Percentiles rank a stretch among this genome's conserved stretches.
Conservation (phyloP, 1,140 invertebrate species). For the Latrodectus geometricus region DNA sequence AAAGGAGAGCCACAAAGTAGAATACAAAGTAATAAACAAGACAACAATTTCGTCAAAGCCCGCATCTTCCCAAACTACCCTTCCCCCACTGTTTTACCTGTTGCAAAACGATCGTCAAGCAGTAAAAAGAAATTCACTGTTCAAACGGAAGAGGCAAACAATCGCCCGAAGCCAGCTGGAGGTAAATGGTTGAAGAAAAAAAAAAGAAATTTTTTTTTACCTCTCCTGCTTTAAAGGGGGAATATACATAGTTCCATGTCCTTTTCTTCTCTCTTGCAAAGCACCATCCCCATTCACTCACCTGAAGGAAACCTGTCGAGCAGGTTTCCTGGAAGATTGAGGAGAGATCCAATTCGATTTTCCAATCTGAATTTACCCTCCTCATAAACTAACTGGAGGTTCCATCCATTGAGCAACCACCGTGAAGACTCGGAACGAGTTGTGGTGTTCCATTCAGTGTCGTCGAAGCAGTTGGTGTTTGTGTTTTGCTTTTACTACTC, state of each 20-base stretch:
- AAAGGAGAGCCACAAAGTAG: not conserved
- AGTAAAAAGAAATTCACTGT: not conserved
- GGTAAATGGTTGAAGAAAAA: not conserved
- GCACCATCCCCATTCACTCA: not conserved
- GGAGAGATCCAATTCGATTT: not conserved
- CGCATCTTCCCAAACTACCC: slow-evolving; percentile 2
- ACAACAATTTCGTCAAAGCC: slow-evolving; percentile 15
- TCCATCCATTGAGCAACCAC: no score
- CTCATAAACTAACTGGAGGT: no score
- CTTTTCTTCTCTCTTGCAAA: slow-evolving; percentile 2
- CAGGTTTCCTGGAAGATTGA: slow-evolving; percentile 21
- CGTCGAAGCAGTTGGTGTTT: not conserved
- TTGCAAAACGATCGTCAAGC: not conserved
- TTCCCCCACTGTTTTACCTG: slow-evolving; percentile 19
- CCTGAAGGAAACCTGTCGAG: slow-evolving; percentile 32
- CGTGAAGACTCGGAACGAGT: no score
- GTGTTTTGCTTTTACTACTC: not conserved
- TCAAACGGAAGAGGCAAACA: slow-evolving; percentile 39
- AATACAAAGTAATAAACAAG: not conserved
- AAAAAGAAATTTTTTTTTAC: not conserved
- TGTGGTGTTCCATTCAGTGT: slow-evolving; percentile 19
- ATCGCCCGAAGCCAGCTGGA: slow-evolving; percentile 38
- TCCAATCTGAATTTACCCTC: not conserved
- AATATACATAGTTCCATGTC: slow-evolving; percentile 41
- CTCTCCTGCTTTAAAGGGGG: not conserved